Conservation (phyloP, 2,888 invertebrate species). For the Oscheius onirici region DNA sequence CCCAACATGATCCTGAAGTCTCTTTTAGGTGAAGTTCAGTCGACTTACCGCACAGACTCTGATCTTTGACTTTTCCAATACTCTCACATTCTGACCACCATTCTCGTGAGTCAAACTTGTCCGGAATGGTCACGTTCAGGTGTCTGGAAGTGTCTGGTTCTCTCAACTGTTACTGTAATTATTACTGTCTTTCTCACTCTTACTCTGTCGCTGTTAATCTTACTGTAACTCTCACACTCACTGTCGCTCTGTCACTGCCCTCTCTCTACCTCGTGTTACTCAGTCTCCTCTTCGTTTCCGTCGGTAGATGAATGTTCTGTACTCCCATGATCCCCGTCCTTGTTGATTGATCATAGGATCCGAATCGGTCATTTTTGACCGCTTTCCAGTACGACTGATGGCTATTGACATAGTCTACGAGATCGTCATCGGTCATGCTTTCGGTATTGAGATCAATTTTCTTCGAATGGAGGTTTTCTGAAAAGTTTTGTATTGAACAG, state of each 20-base stretch:
- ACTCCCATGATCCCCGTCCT: constrained; percentile 47
- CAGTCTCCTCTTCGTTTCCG: constrained; percentile 8
- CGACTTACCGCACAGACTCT: constrained; percentile 21
- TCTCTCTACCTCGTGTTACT: constrained; percentile 19
- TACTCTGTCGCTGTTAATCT: too few relatives aligned
- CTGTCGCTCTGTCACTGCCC: too few relatives aligned
- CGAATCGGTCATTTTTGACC: constrained; percentile 48
- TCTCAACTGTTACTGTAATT: neutral
- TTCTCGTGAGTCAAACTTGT: constrained; percentile 9
- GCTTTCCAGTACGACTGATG: constrained; percentile 38
- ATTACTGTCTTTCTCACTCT: too few relatives aligned
- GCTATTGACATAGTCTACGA: constrained; percentile 11
- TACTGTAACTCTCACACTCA: too few relatives aligned
- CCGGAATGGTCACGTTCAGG: constrained; percentile 19
- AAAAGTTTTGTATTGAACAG: neutral
- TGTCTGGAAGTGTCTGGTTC: neutral
- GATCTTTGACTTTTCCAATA: constrained; percentile 18
- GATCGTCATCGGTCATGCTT: constrained; percentile 6
- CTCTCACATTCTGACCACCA: constrained; percentile 21
- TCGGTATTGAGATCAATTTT: neutral
- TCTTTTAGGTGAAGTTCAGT: neutral
- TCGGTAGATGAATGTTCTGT: constrained; percentile 12
- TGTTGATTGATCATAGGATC: constrained; percentile 47
- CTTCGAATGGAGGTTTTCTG: neutral
- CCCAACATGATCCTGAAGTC: constrained; percentile 82